These are phyloP conservation scores for Lepeophtheirus nordmannii DNA, from an alignment of 2,888 invertebrate species.

Conservation along the genomic window DNA sequence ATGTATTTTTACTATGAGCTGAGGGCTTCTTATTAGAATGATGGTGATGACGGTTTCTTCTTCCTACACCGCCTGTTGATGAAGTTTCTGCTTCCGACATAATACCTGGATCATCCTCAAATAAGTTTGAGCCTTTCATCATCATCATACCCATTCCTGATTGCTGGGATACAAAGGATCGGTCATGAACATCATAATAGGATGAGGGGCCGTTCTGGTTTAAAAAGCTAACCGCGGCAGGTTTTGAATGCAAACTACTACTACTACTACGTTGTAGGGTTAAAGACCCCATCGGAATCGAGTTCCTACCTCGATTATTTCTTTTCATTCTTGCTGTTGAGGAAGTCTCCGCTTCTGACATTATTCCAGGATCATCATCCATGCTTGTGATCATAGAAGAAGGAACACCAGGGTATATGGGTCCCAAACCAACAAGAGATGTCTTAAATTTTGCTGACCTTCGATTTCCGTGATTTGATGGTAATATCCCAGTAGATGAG, in stretches of 20 bases:
- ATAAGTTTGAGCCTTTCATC: constrained; percentile 39
- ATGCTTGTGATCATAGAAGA: background rate
- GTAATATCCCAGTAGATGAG: constrained; percentile 43
- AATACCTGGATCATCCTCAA: constrained; percentile 86
- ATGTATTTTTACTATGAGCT: background rate
- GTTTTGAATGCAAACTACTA: background rate
- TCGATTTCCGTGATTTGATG: background rate
- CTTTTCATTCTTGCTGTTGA: constrained; percentile 16
- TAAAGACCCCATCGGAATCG: constrained; percentile 18
- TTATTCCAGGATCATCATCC: constrained; percentile 86
- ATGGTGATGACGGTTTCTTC: background rate
- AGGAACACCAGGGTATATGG: background rate
- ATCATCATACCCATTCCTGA: background rate
- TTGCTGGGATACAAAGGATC: background rate
- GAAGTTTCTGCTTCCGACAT: constrained; percentile 94
- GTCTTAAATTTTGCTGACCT: background rate
- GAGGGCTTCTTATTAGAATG: background rate
- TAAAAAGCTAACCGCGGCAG: background rate
- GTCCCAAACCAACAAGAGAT: background rate
- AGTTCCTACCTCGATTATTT: background rate
- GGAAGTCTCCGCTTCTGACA: constrained; percentile 89
- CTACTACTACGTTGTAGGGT: background rate
- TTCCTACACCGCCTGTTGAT: constrained; percentile 41
- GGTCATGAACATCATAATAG: too few relatives aligned
- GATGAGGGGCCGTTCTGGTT: background rate